A percentile compares a stretch with the other conserved stretches of the same genome.
phyloP scores from a whole-genome alignment of 2,888 invertebrate genomes.

The Villa cingulata region DNA sequence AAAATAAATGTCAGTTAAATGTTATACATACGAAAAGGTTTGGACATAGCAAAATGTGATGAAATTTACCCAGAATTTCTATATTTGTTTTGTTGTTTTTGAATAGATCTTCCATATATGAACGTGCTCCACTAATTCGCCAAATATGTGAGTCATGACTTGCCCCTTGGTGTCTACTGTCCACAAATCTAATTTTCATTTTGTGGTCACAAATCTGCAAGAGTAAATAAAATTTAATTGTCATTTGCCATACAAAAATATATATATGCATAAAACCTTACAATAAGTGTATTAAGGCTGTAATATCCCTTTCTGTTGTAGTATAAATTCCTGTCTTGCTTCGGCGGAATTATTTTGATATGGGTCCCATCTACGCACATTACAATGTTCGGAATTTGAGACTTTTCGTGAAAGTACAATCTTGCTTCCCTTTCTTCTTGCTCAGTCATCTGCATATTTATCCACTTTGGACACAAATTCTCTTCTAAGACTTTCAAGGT shows the following conservation, averaged over 20 bases:
- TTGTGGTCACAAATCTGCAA: conserved; percentile 7
- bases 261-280: neutral
- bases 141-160: conserved; percentile 2
- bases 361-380: conserved; percentile 12
- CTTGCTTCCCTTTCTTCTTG: conserved; percentile 7
- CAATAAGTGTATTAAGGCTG: conserved; percentile 4
- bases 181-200: conserved; percentile 4
- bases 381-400: conserved; percentile 9
- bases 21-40: no score
- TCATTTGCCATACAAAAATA: neutral
- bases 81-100: no score
- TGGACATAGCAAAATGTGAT: no score
- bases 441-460: conserved; percentile 1
- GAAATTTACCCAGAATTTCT: no score
- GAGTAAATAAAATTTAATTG: neutral
- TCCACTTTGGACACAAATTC: conserved; percentile 6
- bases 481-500: neutral
- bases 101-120: no score
- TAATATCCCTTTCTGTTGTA: conserved; percentile 8
- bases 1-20: no score
- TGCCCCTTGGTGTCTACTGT: neutral
- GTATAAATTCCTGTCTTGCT: conserved; percentile 7
- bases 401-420: conserved; percentile 6
- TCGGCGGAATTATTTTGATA: conserved; percentile 8
- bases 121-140: neutral